phyloP scores from a whole-genome alignment of 2,113 vertebrate species.

The Nothocercus nigrocapillus region DNA sequence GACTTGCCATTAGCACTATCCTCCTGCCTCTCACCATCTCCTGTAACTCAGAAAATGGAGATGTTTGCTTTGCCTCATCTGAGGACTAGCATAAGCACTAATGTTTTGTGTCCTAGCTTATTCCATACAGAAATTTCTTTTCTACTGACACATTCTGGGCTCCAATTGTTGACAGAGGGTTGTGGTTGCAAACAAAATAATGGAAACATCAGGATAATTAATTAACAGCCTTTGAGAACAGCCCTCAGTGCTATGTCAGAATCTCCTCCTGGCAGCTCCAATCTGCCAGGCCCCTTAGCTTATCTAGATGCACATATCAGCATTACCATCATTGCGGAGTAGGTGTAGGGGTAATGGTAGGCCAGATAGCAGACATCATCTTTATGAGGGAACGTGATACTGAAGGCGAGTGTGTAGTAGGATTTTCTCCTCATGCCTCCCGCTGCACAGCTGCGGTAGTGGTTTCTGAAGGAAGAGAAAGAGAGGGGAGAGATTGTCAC shows the following conservation, averaged over 20 bases:
- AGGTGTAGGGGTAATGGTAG: slow-evolving; percentile 95
- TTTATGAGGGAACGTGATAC: slow-evolving; percentile 84
- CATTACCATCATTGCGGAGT: slow-evolving; percentile 87
- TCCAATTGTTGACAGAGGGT: background rate
- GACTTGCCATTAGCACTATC: background rate
- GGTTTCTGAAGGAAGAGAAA: slow-evolving; percentile 80
- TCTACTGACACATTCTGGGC: background rate
- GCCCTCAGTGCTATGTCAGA: background rate
- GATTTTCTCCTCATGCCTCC: slow-evolving; percentile 47
- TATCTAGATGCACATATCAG: background rate
- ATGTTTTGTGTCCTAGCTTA: background rate
- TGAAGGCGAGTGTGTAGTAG: slow-evolving; percentile 90
- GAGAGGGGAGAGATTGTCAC: background rate
- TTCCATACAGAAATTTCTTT: background rate
- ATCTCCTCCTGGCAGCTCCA: background rate
- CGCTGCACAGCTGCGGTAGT: slow-evolving; percentile 69
- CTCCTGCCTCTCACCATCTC: background rate
- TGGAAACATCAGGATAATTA: background rate
- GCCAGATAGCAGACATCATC: slow-evolving; percentile 93
- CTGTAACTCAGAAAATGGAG: background rate
- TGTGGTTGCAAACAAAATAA: background rate
- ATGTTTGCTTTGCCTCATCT: background rate
- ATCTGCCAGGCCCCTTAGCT: background rate
- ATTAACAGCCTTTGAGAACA: background rate
- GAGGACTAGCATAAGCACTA: background rate